phyloP scores from a whole-genome alignment of 2,113 vertebrate genomes.

The Zosterops japonicus region DNA sequence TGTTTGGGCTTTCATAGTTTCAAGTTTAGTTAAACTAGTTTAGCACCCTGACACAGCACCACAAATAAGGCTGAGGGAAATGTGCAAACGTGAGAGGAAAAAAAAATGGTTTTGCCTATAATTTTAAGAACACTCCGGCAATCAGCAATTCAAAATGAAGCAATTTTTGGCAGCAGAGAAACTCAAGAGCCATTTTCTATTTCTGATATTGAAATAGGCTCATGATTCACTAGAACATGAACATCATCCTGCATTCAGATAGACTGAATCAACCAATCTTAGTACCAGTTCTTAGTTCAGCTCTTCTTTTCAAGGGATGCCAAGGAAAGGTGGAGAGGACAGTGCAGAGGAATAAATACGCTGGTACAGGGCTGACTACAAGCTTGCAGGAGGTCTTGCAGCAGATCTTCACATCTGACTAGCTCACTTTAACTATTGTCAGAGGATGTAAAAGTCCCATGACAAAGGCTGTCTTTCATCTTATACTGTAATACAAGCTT shows the following conservation, averaged over 20 bases:
- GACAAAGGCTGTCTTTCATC: neutral
- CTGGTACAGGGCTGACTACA: neutral
- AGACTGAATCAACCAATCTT: neutral
- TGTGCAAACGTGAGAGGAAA: neutral
- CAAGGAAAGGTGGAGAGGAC: neutral
- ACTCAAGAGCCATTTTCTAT: neutral
- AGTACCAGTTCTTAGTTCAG: neutral
- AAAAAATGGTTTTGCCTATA: neutral
- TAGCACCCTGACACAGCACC: neutral
- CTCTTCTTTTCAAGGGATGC: neutral
- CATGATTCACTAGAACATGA: neutral
- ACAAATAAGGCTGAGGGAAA: neutral
- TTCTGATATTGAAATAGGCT: neutral
- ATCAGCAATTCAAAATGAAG: conserved; percentile 27
- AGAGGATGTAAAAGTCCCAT: neutral
- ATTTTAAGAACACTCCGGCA: neutral
- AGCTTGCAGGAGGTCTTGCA: neutral
- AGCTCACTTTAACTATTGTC: neutral
- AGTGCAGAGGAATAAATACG: neutral
- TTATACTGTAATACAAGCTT: neutral
- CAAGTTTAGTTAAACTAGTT: neutral
- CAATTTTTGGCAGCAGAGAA: neutral
- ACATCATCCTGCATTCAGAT: neutral
- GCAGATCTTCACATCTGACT: neutral
- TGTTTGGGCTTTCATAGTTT: neutral